Evolutionary conservation across 1,140 invertebrate genomes (phyloP).

Genomic region (Heliconius eleuchia): DNA sequence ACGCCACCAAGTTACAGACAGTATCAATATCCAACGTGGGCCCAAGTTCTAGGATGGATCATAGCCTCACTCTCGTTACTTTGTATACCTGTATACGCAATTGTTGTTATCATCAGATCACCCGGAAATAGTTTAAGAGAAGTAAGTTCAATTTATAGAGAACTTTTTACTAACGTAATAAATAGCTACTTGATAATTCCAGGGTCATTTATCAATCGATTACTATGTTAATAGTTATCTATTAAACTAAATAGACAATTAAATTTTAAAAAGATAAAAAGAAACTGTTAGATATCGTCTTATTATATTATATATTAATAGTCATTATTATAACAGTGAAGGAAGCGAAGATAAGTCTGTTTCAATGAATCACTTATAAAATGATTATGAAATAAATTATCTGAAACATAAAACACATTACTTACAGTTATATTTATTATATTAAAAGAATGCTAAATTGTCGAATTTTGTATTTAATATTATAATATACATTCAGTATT

Average conservation of each 20-base stretch:
- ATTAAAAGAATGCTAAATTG: too few relatives aligned
- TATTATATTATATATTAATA: background rate
- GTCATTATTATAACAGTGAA: background rate
- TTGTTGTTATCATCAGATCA: constrained; percentile 86
- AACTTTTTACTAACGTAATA: background rate
- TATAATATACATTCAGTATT: too few relatives aligned
- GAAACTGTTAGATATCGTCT: background rate
- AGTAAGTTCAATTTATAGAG: constrained; percentile 78
- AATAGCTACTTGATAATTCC: background rate
- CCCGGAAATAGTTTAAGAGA: constrained; percentile 87
- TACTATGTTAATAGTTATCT: background rate
- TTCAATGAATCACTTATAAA: background rate
- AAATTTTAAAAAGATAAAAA: background rate
- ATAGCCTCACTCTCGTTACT: constrained; percentile 90
- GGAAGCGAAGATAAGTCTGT: background rate
- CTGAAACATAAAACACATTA: background rate
- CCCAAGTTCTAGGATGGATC: constrained; percentile 92
- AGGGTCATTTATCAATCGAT: background rate
- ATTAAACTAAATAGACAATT: background rate
- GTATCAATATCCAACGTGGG: constrained; percentile 92
- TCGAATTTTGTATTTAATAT: too few relatives aligned
- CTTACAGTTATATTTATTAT: background rate
- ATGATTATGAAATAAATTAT: background rate
- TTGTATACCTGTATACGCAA: constrained; percentile 92
- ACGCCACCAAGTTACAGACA: constrained; percentile 89